Evolutionary conservation across 2,888 invertebrate species (phyloP).

Genomic region (Oasisia sp.): DNA sequence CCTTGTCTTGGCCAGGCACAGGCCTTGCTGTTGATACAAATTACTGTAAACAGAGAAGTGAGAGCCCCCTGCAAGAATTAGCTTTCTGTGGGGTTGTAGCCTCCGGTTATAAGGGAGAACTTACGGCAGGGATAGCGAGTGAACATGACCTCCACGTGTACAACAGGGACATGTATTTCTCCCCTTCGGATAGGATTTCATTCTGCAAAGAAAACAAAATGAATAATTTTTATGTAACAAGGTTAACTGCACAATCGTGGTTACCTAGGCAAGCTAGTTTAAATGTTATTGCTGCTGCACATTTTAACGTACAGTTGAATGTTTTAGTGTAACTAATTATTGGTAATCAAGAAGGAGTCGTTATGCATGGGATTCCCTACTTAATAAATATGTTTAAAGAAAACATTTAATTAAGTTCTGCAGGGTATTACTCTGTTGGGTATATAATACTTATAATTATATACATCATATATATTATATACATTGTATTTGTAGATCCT

Average conservation of each 20-base stretch:
- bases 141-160: slow-evolving; percentile 99
- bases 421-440: no score
- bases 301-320: background rate
- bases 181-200: background rate
- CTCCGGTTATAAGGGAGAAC: background rate
- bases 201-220: background rate
- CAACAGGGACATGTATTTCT: slow-evolving; percentile 92
- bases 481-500: no score
- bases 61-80: background rate
- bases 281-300: background rate
- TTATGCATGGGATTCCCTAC: background rate
- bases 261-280: background rate
- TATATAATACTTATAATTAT: no score
- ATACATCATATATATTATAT: no score
- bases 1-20: background rate
- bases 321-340: background rate
- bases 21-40: background rate
- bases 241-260: slow-evolving; percentile 21
- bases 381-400: background rate
- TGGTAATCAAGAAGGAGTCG: background rate
- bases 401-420: no score
- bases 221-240: background rate
- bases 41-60: background rate
- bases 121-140: slow-evolving; percentile 82
- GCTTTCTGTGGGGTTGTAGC: background rate